These are phyloP conservation scores for Tachypleus tridentatus DNA, from an alignment of 1,140 invertebrate species.

Conservation along the genomic window DNA sequence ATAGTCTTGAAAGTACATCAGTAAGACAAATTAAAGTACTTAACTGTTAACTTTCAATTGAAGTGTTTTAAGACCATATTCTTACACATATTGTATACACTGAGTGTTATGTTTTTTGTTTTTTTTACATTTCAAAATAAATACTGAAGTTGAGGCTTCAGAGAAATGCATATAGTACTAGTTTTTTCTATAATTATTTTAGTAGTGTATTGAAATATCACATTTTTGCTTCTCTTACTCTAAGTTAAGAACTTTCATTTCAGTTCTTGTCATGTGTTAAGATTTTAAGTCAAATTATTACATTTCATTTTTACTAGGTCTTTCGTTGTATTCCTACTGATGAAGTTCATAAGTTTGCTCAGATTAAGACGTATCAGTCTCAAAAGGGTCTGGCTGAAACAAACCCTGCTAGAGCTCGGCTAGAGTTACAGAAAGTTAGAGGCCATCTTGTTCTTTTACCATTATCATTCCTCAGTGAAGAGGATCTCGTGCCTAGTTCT, in stretches of 20 bases:
- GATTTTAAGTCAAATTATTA: constrained; percentile 1
- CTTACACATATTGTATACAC: too few relatives aligned
- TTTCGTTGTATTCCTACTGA: constrained; percentile 76
- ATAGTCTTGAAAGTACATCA: too few relatives aligned
- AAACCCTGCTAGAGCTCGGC: constrained; percentile 51
- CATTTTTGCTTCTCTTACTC: not conserved
- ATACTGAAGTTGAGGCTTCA: too few relatives aligned
- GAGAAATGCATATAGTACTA: too few relatives aligned
- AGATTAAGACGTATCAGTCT: constrained; percentile 58
- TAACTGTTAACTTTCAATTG: too few relatives aligned
- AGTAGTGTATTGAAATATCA: not conserved
- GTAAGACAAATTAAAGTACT: too few relatives aligned
- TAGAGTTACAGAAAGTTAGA: constrained; percentile 57
- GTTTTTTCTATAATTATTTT: not conserved
- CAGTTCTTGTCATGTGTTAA: not conserved
- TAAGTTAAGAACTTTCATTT: not conserved
- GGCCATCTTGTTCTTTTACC: constrained; percentile 78
- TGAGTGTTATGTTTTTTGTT: too few relatives aligned
- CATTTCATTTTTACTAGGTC: constrained; percentile 35
- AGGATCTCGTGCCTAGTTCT: constrained; percentile 61
- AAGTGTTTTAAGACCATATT: too few relatives aligned
- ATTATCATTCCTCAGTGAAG: constrained; percentile 67
- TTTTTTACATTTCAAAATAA: too few relatives aligned
- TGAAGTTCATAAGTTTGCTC: constrained; percentile 54
- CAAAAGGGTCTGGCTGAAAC: constrained; percentile 47